These are phyloP conservation scores for Heterodera schachtii DNA, from an alignment of 1,140 invertebrate species.

Conservation along the genomic window DNA sequence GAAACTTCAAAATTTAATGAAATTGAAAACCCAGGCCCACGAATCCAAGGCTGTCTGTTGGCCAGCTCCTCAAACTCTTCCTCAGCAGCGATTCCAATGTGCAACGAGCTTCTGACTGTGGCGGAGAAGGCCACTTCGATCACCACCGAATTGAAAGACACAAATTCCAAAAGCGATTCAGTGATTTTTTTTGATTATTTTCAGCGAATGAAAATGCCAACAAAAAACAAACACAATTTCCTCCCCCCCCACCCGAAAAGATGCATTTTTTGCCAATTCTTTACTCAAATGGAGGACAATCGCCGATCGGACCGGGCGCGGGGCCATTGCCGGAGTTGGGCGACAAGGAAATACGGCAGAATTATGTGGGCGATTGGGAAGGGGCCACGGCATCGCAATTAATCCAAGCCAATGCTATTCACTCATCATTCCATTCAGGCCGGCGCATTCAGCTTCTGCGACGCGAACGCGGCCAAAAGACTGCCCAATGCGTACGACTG, in stretches of 20 bases:
- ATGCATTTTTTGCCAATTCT: constrained; percentile 19
- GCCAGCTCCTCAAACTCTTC: constrained; percentile 20
- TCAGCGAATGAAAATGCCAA: too few species aligned
- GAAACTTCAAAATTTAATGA: background rate
- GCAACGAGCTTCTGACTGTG: constrained; percentile 12
- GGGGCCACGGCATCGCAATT: background rate
- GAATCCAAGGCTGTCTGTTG: constrained; percentile 12
- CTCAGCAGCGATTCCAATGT: constrained; percentile 12
- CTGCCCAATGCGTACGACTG: constrained; percentile 30
- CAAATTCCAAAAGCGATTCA: background rate
- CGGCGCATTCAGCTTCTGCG: constrained; percentile 25
- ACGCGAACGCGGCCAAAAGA: constrained; percentile 19
- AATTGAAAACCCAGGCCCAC: background rate
- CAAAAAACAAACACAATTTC: too few species aligned
- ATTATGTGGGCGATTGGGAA: constrained; percentile 17
- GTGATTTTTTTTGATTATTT: background rate
- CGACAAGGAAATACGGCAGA: constrained; percentile 7
- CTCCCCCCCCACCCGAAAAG: too few species aligned
- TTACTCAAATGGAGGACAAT: background rate
- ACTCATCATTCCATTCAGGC: constrained; percentile 5
- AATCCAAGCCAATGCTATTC: constrained; percentile 8
- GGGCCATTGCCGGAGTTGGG: constrained; percentile 25
- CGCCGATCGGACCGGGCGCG: background rate
- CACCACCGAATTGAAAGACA: background rate
- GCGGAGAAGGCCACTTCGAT: constrained; percentile 9